These are phyloP conservation scores for Pegoplata infirma DNA, from an alignment of 2,888 invertebrate species.

Conservation along the genomic window DNA sequence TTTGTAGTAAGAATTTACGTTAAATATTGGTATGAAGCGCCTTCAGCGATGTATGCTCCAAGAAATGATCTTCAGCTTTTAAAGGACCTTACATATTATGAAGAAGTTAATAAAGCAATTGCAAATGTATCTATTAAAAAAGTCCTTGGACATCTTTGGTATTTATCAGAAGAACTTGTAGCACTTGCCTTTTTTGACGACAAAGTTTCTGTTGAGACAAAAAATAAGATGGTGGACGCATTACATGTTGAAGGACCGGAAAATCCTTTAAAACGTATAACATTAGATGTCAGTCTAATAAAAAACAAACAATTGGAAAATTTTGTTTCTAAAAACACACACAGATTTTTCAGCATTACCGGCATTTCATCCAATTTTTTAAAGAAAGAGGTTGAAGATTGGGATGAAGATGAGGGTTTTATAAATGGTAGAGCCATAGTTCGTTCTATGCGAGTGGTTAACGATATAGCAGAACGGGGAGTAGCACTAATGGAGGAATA, in stretches of 20 bases:
- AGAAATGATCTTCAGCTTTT: constrained; percentile 16
- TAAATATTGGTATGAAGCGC: background rate
- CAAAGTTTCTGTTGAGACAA: background rate
- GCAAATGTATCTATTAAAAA: constrained; percentile 5
- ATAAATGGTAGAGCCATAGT: background rate
- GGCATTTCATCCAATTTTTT: background rate
- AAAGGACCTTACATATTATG: constrained; percentile 15
- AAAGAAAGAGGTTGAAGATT: background rate
- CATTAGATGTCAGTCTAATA: background rate
- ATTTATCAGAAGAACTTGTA: constrained; percentile 27
- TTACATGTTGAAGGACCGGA: constrained; percentile 1
- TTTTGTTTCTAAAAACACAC: background rate
- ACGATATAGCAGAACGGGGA: background rate
- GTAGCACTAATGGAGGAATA: background rate
- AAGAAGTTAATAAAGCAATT: constrained; percentile 26
- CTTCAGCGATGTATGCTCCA: constrained; percentile 13
- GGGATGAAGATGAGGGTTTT: background rate
- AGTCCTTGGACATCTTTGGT: constrained; percentile 3
- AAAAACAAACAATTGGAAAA: background rate
- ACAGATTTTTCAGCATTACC: background rate
- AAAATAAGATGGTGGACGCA: constrained; percentile 14
- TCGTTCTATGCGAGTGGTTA: background rate
- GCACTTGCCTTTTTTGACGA: constrained; percentile 23
- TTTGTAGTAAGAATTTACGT: background rate
- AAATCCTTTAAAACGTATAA: background rate